Percentiles rank a stretch among this genome's conserved stretches.
Conservation (phyloP, 2,797 vertebrate species). For the Phalanger gymnotis region DNA sequence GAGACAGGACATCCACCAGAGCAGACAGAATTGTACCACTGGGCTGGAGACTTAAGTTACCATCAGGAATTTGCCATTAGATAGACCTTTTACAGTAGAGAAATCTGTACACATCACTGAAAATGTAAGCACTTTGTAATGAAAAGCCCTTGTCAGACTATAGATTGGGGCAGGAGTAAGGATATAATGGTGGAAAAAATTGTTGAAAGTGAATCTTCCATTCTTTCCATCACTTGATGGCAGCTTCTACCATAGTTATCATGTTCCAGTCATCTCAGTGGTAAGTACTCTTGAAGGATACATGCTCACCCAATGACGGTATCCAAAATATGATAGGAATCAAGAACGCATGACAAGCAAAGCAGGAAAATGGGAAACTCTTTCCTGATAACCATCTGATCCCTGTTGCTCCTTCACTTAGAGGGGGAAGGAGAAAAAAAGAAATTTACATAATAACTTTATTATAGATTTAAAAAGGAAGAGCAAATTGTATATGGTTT, state of each 20-base stretch:
- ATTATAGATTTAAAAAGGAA: background rate
- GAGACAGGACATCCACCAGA: background rate
- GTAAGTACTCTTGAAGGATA: background rate
- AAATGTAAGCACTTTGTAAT: slow-evolving; percentile 48
- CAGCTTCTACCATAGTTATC: background rate
- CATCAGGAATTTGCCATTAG: slow-evolving; percentile 20
- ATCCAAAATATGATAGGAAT: background rate
- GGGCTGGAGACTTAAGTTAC: background rate
- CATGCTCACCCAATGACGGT: background rate
- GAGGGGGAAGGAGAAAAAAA: background rate
- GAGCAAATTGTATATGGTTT: background rate
- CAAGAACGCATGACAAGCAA: background rate
- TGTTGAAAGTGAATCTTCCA: slow-evolving; percentile 26
- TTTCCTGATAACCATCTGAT: background rate
- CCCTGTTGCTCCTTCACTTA: background rate
- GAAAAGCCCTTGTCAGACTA: slow-evolving; percentile 53
- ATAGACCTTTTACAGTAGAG: slow-evolving; percentile 34
- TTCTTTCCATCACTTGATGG: background rate
- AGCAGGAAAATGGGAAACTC: background rate
- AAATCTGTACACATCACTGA: slow-evolving; percentile 45
- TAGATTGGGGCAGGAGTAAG: slow-evolving; percentile 24
- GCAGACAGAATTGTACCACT: background rate
- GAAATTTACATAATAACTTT: background rate
- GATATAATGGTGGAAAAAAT: background rate
- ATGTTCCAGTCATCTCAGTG: background rate